Evolutionary conservation across 2,113 vertebrate species (phyloP), one percentile per base, ranked within the genome.

Genomic region (Dipodomys spectabilis): DNA sequence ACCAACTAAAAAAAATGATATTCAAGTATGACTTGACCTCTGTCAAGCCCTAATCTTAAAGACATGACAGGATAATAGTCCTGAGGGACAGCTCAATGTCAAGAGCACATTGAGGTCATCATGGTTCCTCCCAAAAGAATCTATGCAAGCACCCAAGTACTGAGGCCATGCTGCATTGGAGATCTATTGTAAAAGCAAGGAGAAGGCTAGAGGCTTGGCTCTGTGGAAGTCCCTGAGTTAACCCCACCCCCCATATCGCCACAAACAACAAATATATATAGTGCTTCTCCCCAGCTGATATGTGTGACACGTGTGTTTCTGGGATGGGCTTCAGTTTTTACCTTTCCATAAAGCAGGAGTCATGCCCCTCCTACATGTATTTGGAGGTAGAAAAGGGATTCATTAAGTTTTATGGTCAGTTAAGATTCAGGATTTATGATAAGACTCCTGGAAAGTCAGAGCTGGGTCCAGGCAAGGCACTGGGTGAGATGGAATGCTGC

Each of bases 341-440:
- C 44, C 30, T 32, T 95, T 91, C 64, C 35, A 16, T 90, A 90
- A 95, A 84, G 60, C 60, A 85, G 44, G 64, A 95, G 49, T 85
- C 23, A 6, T 92, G 86, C 27, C 57, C 53, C 68, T 91, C 91
- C 87, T 90, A 82, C 78, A 19, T 62, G 65, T 67, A 12, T 83
- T 90, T 95, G 62, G 45, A 95, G 69, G 84, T 87, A 95, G 92
- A 90, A 95, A 91, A 81, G 78, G 12, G 84, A 90, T 89, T 96
- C 74, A 95, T 95, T 94, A 89, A 64, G 25, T 94, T 97, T 95
- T 86, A 95, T 95, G 72, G 28, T 81, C 88, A 77, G 80, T 39
- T 90, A 75, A 94, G 85, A 85, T 94, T 81, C 87, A 93, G 39
- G 72, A 45, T 87, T 95, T 92, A 39, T 74, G 77, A 64, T 9